Evolutionary conservation across 2,797 vertebrate genomes (phyloP), one percentile per base, ranked within the genome.

Genomic region (Basileuterus tristriatus): DNA sequence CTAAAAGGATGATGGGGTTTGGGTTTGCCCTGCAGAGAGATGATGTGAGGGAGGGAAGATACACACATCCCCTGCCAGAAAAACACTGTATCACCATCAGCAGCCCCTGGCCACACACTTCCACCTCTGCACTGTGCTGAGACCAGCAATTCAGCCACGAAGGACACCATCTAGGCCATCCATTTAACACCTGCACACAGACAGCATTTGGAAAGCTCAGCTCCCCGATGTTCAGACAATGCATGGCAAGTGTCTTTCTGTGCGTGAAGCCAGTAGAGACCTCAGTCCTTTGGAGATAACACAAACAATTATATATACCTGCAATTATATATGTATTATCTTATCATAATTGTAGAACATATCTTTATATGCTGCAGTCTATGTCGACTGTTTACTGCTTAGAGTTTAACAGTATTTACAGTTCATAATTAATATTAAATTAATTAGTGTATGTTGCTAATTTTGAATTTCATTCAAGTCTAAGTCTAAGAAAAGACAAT

Each of bases 51-150:
- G 8, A 37, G 14, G 24, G 22, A 77, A 47, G 30, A 56, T n/a
- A 56, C 20, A 53, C 9, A 76, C 5, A 30, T 3, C 11, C 52
- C 36, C 43, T 50, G 18, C 29, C 36, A 71, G 16, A 30, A 69
- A 78, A 67, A 41, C 32, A 10, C 2, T 1, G 0, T 39, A 23
- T 41, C 59, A 14, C 22, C 5, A 0, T 15, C 32, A 59, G 43
- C 2, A 4, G 24, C 58, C 29, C 34, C 55, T 37, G 36, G 36
- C 24, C 79, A 52, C 12, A 26, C 6, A 47, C 8, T 41, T 79
- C 21, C 4, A 7, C 21, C 52, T 60, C 68, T 60, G 4, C 2
- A 2, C 32, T 64, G 30, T 4, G 30, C 14, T 7, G 41, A 80
- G 32, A 52, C 20, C 6, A 3, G 53, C 27, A 44, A 10, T 59